Evolutionary conservation across 1,140 invertebrate genomes (phyloP), one percentile per base, ranked within the genome.

Genomic region (Theocolax elegans): DNA sequence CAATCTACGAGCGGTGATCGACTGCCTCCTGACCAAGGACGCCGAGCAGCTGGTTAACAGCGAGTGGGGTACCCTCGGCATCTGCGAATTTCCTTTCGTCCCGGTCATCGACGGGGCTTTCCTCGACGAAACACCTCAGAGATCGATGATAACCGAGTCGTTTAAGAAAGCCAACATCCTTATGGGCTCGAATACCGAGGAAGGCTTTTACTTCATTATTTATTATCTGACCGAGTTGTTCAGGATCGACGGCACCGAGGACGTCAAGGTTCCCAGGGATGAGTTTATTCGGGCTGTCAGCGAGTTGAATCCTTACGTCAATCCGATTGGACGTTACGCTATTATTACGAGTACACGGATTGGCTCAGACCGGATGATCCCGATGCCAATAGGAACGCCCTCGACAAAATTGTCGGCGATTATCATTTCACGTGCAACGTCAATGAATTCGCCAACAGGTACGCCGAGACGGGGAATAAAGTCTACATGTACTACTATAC

Each of bases 401-500:
- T 97, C 27, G 96, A 97, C 79, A 95, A 95, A 81, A 95, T 98
- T 85, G 94, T 98, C n/a, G 97, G 97, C 2, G 97, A 99, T 84
- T 96, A 95, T 80, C 94, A 97, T 76, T 99, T 99, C 83, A 95
- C 96, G 0, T 99, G 97, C 86, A 92, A 94, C 77, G 94, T 97
- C 31, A 97, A 97, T 82, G 94, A 98, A 78, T 92, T 94, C 79
- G 95, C 96, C 1, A 90, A 93, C 75, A 87, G 92, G 21, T 97
- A 98, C 79, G 93, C 96, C 2, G 91, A 94, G 74, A 92, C 92
- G 19, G 93, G 94, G 3, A 94, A 95, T 81, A 93, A 93, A 76
- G 95, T 97, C 21, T 99, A 95, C 85, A 96, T 96, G 89, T 99
- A 99, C 83, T 95, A 96, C 79, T 99, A 95, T 83, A 95, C 92